phyloP scores from a whole-genome alignment of 2,797 vertebrate species.

The Iguana delicatissima region DNA sequence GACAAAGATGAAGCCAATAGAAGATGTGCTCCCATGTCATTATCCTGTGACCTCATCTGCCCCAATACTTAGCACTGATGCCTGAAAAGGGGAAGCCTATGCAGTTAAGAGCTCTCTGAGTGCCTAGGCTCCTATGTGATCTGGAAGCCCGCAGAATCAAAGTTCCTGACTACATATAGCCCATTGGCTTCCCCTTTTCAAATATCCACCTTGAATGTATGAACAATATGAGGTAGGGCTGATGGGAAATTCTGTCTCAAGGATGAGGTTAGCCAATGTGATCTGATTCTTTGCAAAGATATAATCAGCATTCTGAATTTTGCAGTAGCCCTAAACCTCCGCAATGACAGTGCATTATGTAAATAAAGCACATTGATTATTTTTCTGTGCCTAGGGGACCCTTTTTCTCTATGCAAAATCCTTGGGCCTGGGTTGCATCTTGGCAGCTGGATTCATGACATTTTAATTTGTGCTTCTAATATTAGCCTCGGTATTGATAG shows the following conservation, averaged over 20 bases:
- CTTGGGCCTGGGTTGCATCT: neutral
- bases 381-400: neutral
- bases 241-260: neutral
- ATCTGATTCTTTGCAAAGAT: neutral
- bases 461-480: neutral
- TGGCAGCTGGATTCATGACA: neutral
- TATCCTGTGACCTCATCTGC: neutral
- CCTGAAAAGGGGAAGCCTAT: neutral
- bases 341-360: neutral
- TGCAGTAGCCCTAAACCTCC: no score
- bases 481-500: neutral
- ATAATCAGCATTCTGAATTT: neutral
- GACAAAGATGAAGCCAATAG: neutral
- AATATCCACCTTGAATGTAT: neutral
- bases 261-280: neutral
- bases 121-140: neutral
- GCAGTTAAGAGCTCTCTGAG: neutral
- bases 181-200: neutral
- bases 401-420: neutral
- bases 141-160: neutral
- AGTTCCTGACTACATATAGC: neutral
- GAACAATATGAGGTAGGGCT: neutral
- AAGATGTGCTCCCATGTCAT: neutral
- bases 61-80: neutral
- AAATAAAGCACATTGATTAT: neutral